Percentiles rank a stretch among this genome's conserved stretches.
phyloP scores from a whole-genome alignment of 2,113 vertebrate species.

The Eurypyga helias region DNA sequence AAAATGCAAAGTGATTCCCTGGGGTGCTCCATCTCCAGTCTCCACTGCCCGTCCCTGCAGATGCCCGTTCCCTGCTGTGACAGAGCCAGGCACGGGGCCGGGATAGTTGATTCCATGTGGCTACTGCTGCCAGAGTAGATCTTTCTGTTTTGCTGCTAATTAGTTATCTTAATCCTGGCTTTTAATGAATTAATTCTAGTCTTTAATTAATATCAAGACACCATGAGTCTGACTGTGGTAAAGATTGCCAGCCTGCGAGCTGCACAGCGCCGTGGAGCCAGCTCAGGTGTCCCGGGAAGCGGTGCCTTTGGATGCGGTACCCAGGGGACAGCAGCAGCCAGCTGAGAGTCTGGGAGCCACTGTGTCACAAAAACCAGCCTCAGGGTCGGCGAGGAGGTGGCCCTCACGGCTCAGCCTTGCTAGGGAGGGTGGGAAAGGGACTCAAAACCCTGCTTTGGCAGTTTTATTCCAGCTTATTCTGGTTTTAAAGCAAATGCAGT shows the following conservation, averaged over 20 bases:
- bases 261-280: accelerated
- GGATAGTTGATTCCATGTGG: neutral
- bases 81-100: accelerated
- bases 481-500: neutral
- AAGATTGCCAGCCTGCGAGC: neutral
- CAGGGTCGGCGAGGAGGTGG: neutral
- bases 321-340: neutral
- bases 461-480: neutral
- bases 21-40: neutral
- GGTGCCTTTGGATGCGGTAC: neutral
- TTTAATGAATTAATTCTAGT: neutral
- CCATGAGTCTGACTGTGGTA: accelerated
- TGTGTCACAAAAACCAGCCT: neutral
- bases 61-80: neutral
- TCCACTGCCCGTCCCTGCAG: accelerated
- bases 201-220: neutral
- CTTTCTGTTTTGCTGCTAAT: neutral
- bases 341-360: neutral
- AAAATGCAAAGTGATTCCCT: neutral
- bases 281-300: too few species aligned
- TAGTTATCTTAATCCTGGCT: neutral
- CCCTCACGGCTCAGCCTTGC: accelerated
- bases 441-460: neutral
- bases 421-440: neutral
- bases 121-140: neutral